Percentiles rank a stretch among this genome's conserved stretches.
Evolutionary conservation across 2,888 invertebrate genomes (phyloP).

Genomic region (Ligdia adustata): DNA sequence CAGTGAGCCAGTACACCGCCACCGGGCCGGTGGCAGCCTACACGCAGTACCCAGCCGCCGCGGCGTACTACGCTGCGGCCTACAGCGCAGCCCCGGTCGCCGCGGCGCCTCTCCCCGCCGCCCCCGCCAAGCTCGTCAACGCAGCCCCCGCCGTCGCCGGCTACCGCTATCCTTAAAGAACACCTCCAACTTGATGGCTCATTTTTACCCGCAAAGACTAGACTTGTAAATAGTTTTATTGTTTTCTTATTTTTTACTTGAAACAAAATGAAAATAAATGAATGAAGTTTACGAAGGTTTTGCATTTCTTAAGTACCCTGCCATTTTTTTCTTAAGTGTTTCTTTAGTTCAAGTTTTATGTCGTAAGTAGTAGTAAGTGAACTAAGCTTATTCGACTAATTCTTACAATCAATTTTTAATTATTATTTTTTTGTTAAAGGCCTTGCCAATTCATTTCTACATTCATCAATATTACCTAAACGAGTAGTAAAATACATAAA

Average conservation of each 20-base stretch:
- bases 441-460: too few species aligned
- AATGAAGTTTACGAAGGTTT: conserved; percentile 21
- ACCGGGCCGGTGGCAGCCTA: conserved; percentile 31
- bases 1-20: conserved; percentile 42
- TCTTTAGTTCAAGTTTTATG: too few species aligned
- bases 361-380: too few species aligned
- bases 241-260: conserved; percentile 53
- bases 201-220: conserved; percentile 62
- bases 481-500: too few species aligned
- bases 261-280: conserved; percentile 31
- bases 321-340: too few species aligned
- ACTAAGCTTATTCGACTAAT: too few species aligned
- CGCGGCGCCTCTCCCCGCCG: conserved; percentile 57
- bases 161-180: conserved; percentile 70
- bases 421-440: too few species aligned
- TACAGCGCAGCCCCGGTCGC: conserved; percentile 42
- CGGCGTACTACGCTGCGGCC: conserved; percentile 37
- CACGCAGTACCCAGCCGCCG: conserved; percentile 35
- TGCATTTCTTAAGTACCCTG: too few species aligned
- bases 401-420: too few species aligned
- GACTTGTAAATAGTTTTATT: conserved; percentile 65
- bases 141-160: conserved; percentile 58
- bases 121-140: conserved; percentile 86
- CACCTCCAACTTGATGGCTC: conserved; percentile 50
- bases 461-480: too few species aligned